A percentile compares a stretch with the other conserved stretches of the same genome.
These are phyloP conservation scores for Echiichthys vipera DNA, from an alignment of 2,797 vertebrate species.

Conservation along the genomic window DNA sequence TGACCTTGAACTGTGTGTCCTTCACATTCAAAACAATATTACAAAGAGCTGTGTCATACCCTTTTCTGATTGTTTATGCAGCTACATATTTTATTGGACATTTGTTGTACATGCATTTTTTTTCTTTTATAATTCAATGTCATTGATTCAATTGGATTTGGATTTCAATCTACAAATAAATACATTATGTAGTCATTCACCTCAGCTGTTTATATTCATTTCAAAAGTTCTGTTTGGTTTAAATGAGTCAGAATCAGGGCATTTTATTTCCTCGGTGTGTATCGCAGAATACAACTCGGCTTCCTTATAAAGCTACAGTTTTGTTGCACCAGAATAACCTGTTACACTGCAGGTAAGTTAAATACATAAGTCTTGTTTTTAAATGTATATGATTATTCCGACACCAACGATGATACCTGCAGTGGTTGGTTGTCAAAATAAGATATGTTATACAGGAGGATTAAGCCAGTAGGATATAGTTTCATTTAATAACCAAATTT, in stretches of 20 bases:
- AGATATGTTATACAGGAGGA: not conserved
- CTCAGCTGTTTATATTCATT: not conserved
- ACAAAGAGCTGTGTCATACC: not conserved
- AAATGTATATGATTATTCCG: not conserved
- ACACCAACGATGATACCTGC: not conserved
- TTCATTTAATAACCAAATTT: not conserved
- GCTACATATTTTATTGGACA: not conserved
- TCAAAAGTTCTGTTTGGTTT: constrained; percentile 4
- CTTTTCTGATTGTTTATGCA: not conserved
- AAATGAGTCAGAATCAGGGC: constrained; percentile 25
- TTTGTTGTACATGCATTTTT: not conserved
- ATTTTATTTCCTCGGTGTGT: not conserved
- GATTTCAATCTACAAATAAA: constrained; percentile 45
- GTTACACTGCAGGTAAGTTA: not conserved
- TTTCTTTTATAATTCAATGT: constrained; percentile 15
- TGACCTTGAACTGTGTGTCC: not conserved
- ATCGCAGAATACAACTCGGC: not conserved
- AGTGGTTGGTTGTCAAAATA: not conserved
- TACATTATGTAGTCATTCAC: not conserved
- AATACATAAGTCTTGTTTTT: not conserved
- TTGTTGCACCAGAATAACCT: not conserved
- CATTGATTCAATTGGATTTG: constrained; percentile 19
- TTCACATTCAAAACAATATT: constrained; percentile 11
- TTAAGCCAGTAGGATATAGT: not conserved
- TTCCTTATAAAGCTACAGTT: not conserved